Percentiles rank a stretch among this genome's conserved stretches.
phyloP scores from a whole-genome alignment of 2,113 vertebrate genomes.

The Campylomormyrus tamandua region DNA sequence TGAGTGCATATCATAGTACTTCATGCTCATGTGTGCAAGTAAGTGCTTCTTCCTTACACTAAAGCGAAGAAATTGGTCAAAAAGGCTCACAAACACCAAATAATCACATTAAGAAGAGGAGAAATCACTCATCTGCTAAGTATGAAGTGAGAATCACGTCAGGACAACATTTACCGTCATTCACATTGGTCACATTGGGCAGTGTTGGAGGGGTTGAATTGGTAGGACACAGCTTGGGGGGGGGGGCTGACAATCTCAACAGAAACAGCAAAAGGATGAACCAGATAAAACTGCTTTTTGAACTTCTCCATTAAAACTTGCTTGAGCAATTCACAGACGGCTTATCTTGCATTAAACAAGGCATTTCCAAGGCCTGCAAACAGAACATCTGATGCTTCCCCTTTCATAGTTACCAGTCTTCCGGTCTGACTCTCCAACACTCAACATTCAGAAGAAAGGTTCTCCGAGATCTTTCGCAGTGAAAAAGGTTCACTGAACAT shows the following conservation, averaged over 20 bases:
- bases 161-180: not conserved
- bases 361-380: not conserved
- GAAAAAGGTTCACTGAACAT: not conserved
- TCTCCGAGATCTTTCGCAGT: not conserved
- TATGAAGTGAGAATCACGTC: not conserved
- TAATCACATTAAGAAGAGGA: not conserved
- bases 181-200: conserved; percentile 32
- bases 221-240: not conserved
- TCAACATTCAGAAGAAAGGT: not conserved
- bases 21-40: not conserved
- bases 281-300: not conserved
- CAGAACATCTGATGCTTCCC: not conserved
- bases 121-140: not conserved
- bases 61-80: not conserved
- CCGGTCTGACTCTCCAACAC: not conserved
- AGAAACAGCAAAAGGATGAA: not conserved
- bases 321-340: not conserved
- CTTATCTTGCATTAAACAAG: not conserved
- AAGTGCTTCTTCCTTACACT: not conserved
- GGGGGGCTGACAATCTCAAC: not conserved
- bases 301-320: not conserved
- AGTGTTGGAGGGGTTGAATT: conserved; percentile 29
- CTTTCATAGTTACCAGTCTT: not conserved
- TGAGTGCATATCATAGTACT: not conserved
- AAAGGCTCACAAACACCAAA: not conserved